Evolutionary conservation across 2,888 invertebrate species (phyloP), one percentile per base, ranked within the genome.

Genomic region (Drosophila paranaensis): DNA sequence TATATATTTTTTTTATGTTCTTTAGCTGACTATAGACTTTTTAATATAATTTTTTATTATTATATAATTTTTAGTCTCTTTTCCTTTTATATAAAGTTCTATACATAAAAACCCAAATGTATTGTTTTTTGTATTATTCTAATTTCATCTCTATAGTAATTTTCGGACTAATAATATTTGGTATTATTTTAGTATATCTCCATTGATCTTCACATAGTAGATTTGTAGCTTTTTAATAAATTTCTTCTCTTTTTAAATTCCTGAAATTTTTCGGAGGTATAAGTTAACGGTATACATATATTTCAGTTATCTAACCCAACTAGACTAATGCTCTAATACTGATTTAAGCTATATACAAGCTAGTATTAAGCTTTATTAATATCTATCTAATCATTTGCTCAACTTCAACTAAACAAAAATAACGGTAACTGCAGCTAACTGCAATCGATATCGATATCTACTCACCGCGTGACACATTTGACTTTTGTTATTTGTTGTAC

Each of bases 381-480:
- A 8, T 33, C 30, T 33, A 33, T 27, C 27, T 27, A 27, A 27
- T 27, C 6, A 20, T 27, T 8, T 33, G 30, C 1, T 33, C 6
- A 50, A 42, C 43, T 25, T 1, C 16, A 43, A 30, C 13, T 14
- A 37, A 43, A 30, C 33, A 33, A 33, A 25, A 25, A 13, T 33
- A 40, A 14, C 14, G 11, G 11, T n/a, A 25, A 54, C 46, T 55
- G 25, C 45, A 66, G 16, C 46, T 50, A 55, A 37, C 37, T 25
- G 53, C 6, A 42, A 55, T 50, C 63, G 39, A 40, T 46, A 55
- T 50, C 63, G 39, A 40, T 46, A 3, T 56, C n/a, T 92, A 92
- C 92, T 92, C 79, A 92, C 92, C 92, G 92, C 92, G 92, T 92
- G 92, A 92, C 92, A 92, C 86, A 86, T 88, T 91, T 91, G 91